A percentile compares a stretch with the other conserved stretches of the same genome.
phyloP scores from a whole-genome alignment of 2,888 invertebrate genomes.

The Elegia similella region DNA sequence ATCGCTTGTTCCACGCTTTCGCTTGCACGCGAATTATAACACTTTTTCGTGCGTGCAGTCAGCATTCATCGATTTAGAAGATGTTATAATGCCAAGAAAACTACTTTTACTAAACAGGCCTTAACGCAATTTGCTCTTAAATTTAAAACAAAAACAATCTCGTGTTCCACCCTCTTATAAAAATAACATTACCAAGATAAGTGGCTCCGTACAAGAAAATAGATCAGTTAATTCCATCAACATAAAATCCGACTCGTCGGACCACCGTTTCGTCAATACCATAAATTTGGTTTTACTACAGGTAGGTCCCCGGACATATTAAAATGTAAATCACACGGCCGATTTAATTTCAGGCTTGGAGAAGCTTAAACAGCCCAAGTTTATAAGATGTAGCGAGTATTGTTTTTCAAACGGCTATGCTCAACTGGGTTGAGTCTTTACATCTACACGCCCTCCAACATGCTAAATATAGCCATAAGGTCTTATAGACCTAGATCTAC shows the following conservation, averaged over 20 bases:
- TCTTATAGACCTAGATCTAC: no score
- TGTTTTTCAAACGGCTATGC: not conserved
- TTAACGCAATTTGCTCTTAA: no score
- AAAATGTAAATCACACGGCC: slow-evolving; percentile 79
- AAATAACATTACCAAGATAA: slow-evolving; percentile 16
- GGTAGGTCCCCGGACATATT: slow-evolving; percentile 75
- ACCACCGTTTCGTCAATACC: slow-evolving; percentile 59
- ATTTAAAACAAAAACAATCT: no score
- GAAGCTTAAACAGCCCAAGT: slow-evolving; percentile 50
- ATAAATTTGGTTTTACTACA: slow-evolving; percentile 74
- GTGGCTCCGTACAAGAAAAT: slow-evolving; percentile 20
- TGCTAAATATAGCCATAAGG: no score
- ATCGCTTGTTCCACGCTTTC: no score
- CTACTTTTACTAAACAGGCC: no score
- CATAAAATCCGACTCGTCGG: slow-evolving; percentile 37
- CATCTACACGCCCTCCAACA: no score
- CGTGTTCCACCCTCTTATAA: slow-evolving; percentile 2
- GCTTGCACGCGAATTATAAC: no score
- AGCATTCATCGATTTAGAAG: no score
- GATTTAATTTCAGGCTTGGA: slow-evolving; percentile 78
- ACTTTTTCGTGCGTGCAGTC: no score
- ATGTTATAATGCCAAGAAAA: no score
- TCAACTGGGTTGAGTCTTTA: not conserved
- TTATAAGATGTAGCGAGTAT: slow-evolving; percentile 32
- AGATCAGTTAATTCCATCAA: slow-evolving; percentile 53